Percentiles rank a stretch among this genome's conserved stretches.
These are phyloP conservation scores for Synergus laeviventris DNA, from an alignment of 2,888 invertebrate species.

Conservation along the genomic window DNA sequence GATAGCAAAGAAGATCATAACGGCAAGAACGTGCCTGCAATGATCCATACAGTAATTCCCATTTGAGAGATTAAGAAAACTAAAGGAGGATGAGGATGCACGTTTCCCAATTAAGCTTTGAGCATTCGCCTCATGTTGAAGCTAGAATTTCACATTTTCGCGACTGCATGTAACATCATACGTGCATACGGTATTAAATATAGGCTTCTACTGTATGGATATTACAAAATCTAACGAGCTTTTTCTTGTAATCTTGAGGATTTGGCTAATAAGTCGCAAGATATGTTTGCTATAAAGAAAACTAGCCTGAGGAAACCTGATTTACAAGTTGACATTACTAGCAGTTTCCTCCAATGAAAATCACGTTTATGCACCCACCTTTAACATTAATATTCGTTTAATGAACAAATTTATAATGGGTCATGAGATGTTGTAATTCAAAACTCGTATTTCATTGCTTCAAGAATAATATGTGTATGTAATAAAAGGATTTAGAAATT, in stretches of 20 bases:
- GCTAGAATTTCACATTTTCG: slow-evolving; percentile 38
- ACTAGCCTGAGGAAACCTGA: background rate
- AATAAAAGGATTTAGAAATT: background rate
- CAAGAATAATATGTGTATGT: background rate
- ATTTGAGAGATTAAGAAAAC: slow-evolving; percentile 59
- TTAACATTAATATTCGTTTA: no score
- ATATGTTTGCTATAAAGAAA: background rate
- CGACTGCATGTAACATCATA: slow-evolving; percentile 28
- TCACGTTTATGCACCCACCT: no score
- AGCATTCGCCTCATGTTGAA: slow-evolving; percentile 28
- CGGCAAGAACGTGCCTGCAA: slow-evolving; percentile 34
- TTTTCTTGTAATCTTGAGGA: slow-evolving; percentile 25
- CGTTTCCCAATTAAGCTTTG: slow-evolving; percentile 59
- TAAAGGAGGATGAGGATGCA: slow-evolving; percentile 45
- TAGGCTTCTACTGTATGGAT: slow-evolving; percentile 14
- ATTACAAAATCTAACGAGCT: slow-evolving; percentile 23
- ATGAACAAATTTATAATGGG: background rate
- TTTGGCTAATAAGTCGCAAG: slow-evolving; percentile 9
- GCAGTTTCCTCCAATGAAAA: no score
- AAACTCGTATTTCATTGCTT: background rate
- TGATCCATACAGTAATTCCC: slow-evolving; percentile 53
- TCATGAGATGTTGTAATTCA: background rate
- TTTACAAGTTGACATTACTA: background rate
- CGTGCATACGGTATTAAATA: slow-evolving; percentile 39
- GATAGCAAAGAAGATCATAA: slow-evolving; percentile 39